Conservation (phyloP, 2,888 invertebrate species). For the Xiphydria camelus region DNA sequence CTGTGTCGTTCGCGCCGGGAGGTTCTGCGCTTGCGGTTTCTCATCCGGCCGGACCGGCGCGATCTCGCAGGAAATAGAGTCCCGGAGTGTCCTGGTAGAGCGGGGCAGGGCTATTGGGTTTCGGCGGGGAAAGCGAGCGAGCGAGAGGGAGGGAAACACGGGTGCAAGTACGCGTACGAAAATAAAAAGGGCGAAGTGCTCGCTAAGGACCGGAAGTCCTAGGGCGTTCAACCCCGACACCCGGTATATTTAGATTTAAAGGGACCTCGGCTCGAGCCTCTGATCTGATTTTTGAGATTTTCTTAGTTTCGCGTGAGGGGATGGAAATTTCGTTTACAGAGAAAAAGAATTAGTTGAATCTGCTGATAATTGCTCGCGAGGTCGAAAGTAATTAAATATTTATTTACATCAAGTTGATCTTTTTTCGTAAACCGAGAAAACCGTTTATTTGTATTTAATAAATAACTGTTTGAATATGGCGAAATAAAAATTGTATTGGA, state of each 20-base stretch:
- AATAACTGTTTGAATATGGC: too few species aligned
- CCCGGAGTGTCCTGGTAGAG: too few species aligned
- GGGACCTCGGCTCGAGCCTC: conserved; percentile 30
- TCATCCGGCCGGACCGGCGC: conserved; percentile 48
- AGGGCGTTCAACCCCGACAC: conserved; percentile 52
- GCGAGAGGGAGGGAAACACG: conserved; percentile 28
- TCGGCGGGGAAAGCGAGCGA: conserved; percentile 31
- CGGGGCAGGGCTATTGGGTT: conserved; percentile 55
- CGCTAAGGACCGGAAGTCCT: conserved; percentile 50
- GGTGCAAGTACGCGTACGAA: conserved; percentile 4
- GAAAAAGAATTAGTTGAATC: too few species aligned
- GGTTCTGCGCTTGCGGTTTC: conserved; percentile 51
- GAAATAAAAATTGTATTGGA: too few species aligned
- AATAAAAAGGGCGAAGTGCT: conserved; percentile 13
- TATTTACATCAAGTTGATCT: too few species aligned
- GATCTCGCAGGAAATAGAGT: conserved; percentile 52
- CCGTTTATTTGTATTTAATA: too few species aligned
- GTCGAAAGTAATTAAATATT: too few species aligned
- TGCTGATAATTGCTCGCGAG: too few species aligned
- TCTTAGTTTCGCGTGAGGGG: too few species aligned
- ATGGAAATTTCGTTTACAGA: too few species aligned
- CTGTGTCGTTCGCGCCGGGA: too few species aligned
- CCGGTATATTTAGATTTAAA: conserved; percentile 50
- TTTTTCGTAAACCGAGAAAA: too few species aligned
- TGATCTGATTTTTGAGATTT: conserved; percentile 34